Conservation (phyloP, 2,797 vertebrate genomes). For the Sardinella longiceps region DNA sequence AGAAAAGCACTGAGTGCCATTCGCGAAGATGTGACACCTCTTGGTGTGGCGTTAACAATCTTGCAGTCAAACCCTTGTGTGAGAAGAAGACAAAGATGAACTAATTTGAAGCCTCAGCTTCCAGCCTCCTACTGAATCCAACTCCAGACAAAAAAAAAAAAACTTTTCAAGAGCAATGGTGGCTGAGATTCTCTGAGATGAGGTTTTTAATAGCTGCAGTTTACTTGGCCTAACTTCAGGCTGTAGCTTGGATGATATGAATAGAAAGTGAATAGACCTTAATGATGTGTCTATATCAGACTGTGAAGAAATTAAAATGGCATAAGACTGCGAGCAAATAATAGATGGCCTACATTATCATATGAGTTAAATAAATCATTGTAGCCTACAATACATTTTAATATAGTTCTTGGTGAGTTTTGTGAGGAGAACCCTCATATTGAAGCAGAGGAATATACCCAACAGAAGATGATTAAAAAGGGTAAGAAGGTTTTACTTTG, state of each 20-base stretch:
- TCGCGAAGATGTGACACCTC: not conserved
- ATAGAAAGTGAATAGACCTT: not conserved
- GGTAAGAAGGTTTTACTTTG: too few species aligned
- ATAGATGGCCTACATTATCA: too few species aligned
- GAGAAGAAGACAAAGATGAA: not conserved
- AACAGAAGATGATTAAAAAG: too few species aligned
- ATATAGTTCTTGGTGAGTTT: too few species aligned
- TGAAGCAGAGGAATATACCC: too few species aligned
- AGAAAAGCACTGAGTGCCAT: not conserved
- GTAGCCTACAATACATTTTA: too few species aligned
- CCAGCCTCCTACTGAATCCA: not conserved
- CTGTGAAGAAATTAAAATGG: too few species aligned
- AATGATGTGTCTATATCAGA: too few species aligned
- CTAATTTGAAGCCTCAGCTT: not conserved
- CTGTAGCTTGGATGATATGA: not conserved
- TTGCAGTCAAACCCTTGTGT: not conserved
- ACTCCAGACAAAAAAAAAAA: not conserved
- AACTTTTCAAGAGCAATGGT: too few species aligned
- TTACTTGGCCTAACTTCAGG: not conserved
- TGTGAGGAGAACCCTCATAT: too few species aligned
- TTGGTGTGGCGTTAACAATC: not conserved
- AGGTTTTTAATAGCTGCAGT: not conserved
- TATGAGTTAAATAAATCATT: too few species aligned
- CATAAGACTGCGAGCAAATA: too few species aligned
- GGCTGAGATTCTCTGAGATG: not conserved